Evolutionary conservation across 2,113 vertebrate genomes (phyloP), one percentile per base, ranked within the genome.

Genomic region (Halichoerus grypus): DNA sequence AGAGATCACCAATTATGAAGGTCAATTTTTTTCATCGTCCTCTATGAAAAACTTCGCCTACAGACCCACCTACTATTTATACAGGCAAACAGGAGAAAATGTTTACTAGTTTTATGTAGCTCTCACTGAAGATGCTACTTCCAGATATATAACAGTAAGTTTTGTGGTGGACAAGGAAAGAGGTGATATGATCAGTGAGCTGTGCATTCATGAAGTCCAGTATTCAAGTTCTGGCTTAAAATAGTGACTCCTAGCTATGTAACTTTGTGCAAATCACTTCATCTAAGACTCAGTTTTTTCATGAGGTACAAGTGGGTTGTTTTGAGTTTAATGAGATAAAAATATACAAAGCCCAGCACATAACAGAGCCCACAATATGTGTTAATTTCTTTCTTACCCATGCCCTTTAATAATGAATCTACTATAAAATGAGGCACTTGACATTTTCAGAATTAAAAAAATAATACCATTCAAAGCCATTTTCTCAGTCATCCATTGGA

Each of bases 401-500:
- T 59, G 31, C 16, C 51, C 71, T 19, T 91, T 69, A 87, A n/a
- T 88, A 65, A 74, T 13, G 0, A 49, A 92, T 88, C 94, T 95
- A 1, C 51, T 96, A 28, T 28, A 89, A 92, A 95, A 97, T 96
- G 53, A 7, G 74, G 59, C 92, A 87, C 65, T 9, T 85, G 65
- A 81, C 33, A 55, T 91, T 95, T 94, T 83, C 92, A 94, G 71
- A 97, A 91, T 92, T 69, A 65, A 67, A 95, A 95, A 79, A 79
- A 95, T 71, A 21, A 2, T 63, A 92, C 2, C 1, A 59, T 21
- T 95, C 81, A 77, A 88, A 94, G 94, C 71, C 90, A 89, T 28
- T 97, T 94, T 69, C 71, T 93, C 91, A 98, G 71, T 72, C 59
- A 80, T 65, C 69, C 82, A 91, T 74, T 95, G 18, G 36, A 97